A percentile compares a stretch with the other conserved stretches of the same genome.
Conservation (phyloP, 2,888 invertebrate genomes). For the Trachelus iudaicus region DNA sequence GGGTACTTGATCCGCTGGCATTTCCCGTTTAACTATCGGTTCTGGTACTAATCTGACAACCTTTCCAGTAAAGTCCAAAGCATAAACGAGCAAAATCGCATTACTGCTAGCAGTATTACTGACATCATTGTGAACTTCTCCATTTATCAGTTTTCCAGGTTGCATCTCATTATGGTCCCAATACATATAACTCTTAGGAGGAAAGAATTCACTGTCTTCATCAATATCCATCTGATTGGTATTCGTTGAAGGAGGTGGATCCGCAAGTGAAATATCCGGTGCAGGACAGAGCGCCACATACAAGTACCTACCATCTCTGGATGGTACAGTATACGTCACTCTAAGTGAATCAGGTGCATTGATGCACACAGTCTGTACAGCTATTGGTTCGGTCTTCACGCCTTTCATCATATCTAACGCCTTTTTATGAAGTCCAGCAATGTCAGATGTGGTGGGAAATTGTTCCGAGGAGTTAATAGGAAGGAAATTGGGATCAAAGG, state of each 20-base stretch:
- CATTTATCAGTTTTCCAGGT: constrained; percentile 70
- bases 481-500: constrained; percentile 58
- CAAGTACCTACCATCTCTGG: constrained; percentile 56
- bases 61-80: constrained; percentile 68
- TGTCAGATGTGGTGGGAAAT: constrained; percentile 58
- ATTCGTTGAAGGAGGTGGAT: constrained; percentile 59
- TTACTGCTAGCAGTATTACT: constrained; percentile 32
- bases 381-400: constrained; percentile 55
- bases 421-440: constrained; percentile 51
- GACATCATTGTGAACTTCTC: constrained; percentile 63
- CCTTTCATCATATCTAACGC: constrained; percentile 48
- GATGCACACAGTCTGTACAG: constrained; percentile 55
- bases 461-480: constrained; percentile 53
- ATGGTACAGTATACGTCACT: constrained; percentile 51
- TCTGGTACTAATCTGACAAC: constrained; percentile 70
- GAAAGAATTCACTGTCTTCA: constrained; percentile 58
- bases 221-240: constrained; percentile 61
- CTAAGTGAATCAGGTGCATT: constrained; percentile 53
- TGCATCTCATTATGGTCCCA: constrained; percentile 72
- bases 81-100: constrained; percentile 70
- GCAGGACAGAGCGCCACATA: constrained; percentile 52
- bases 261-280: constrained; percentile 47
- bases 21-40: constrained; percentile 72
- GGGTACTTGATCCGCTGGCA: constrained; percentile 75
- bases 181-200: constrained; percentile 67